Base-by-base conservation (phyloP, 2,888 invertebrate genomes). In the Acleris emargana region DNA sequence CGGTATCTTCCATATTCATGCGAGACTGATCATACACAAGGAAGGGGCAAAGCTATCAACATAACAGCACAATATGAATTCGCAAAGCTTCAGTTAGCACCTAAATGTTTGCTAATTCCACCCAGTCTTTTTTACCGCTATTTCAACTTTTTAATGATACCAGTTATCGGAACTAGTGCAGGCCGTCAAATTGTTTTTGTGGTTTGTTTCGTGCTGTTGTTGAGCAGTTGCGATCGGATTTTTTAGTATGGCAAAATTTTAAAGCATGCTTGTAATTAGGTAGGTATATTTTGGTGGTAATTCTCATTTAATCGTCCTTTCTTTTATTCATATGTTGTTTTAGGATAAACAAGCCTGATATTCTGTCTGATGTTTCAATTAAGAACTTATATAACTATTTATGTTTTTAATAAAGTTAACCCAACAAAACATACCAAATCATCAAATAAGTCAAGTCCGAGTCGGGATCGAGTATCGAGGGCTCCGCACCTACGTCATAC, bases 1-100 rank as follows among this genome's bases (percentile, higher is more conserved):
- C 90, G 87, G 78, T 76, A 73, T 76, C 72, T 75, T 78, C 73
- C 72, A 75, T 76, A 76, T 73, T 71, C 71, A 73, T 66, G 58
- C 68, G 58, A 62, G 62, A 55, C 55, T 45, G 52, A 52, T 68
- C 64, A 64, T 62, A 68, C 42, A 53, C 38, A 58, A 51, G 58
- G 58, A 54, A 43, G 43, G 17, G 50, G 32, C 55, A 53, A 51
- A 51, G 51, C 60, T 57, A 60, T 55, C 51, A 66, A 57, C 57
- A 61, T 66, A 66, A 66, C 66, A 61, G 66, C 66, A 66, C 51
- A 61, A 25, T 66, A 50, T 50, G 20, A 51, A 66, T 66, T 66
- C 57, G 66, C 61, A 61, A 50, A 22, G 54, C 61, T 57, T 66
- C 57, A 61, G 66, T 66, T 66, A 57, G 61, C 66, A 66, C 64